Evolutionary conservation across 2,888 invertebrate genomes (phyloP).

Genomic region (Torymus texanus): DNA sequence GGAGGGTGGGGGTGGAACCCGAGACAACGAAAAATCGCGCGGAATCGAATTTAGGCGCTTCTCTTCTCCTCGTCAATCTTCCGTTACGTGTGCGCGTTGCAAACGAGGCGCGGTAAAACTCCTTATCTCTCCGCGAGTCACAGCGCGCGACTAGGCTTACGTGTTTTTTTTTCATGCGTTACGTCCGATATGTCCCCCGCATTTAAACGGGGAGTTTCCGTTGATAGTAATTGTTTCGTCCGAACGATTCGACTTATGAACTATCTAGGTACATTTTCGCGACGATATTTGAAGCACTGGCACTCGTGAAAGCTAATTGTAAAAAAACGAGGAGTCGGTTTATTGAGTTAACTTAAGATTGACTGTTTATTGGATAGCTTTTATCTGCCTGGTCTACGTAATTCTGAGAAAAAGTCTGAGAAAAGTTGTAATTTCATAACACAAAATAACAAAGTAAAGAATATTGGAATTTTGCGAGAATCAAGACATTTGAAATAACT

Average conservation of each 20-base stretch:
- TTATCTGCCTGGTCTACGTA: not conserved
- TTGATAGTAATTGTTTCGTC: not conserved
- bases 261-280: slow-evolving; percentile 49
- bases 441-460: slow-evolving; percentile 12
- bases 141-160: slow-evolving; percentile 30
- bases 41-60: too few species aligned
- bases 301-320: slow-evolving; percentile 55
- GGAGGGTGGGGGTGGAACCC: too few species aligned
- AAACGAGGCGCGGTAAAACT: not conserved
- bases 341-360: slow-evolving; percentile 15
- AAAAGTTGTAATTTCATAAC: not conserved
- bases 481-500: not conserved
- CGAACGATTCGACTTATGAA: slow-evolving; percentile 41
- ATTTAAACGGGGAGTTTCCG: not conserved
- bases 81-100: not conserved
- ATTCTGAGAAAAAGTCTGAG: slow-evolving; percentile 33
- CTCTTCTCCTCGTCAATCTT: too few species aligned
- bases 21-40: too few species aligned
- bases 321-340: slow-evolving; percentile 12
- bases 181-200: not conserved
- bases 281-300: slow-evolving; percentile 53
- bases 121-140: slow-evolving; percentile 15
- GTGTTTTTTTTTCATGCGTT: slow-evolving; percentile 5
- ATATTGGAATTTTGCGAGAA: not conserved
- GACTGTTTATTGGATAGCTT: slow-evolving; percentile 2